phyloP scores from a whole-genome alignment of 2,888 invertebrate species.

The Alloplasta piceator region DNA sequence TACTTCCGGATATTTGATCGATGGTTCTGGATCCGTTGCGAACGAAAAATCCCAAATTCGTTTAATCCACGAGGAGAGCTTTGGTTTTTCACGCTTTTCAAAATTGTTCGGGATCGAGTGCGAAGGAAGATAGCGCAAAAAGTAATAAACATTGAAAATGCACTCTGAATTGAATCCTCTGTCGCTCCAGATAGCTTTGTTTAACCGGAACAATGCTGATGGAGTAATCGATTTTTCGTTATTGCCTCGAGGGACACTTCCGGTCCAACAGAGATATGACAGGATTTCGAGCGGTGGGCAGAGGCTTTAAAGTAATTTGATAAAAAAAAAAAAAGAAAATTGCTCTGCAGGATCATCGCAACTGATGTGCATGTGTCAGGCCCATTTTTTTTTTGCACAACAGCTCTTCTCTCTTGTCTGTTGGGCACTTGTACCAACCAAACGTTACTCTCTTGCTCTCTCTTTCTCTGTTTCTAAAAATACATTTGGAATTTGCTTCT shows the following conservation, averaged over 20 bases:
- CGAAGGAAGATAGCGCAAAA: neutral
- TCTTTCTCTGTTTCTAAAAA: slow-evolving; percentile 53
- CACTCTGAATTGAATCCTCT: slow-evolving; percentile 35
- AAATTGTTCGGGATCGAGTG: too few relatives aligned
- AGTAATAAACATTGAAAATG: slow-evolving; percentile 10
- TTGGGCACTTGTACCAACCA: slow-evolving; percentile 60
- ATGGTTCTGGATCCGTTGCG: slow-evolving; percentile 32
- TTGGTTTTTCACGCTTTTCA: too few relatives aligned
- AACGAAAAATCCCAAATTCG: neutral
- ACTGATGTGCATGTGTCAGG: slow-evolving; percentile 12
- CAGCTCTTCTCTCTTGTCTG: slow-evolving; percentile 31
- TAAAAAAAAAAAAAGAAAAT: neutral
- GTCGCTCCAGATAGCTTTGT: slow-evolving; percentile 5
- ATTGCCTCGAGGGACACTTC: slow-evolving; percentile 44
- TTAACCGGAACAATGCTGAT: slow-evolving; percentile 54
- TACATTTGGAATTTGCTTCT: slow-evolving; percentile 62
- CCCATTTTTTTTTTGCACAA: slow-evolving; percentile 49
- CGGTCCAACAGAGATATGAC: slow-evolving; percentile 10
- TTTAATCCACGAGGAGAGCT: too few relatives aligned
- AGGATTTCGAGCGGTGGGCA: neutral
- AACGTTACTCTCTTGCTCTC: slow-evolving; percentile 37
- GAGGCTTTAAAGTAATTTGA: slow-evolving; percentile 1
- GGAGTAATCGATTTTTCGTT: slow-evolving; percentile 53
- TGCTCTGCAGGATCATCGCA: slow-evolving; percentile 16
- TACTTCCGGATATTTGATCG: slow-evolving; percentile 42